phyloP scores from a whole-genome alignment of 2,888 invertebrate species.

The Hyppa rectilinea region DNA sequence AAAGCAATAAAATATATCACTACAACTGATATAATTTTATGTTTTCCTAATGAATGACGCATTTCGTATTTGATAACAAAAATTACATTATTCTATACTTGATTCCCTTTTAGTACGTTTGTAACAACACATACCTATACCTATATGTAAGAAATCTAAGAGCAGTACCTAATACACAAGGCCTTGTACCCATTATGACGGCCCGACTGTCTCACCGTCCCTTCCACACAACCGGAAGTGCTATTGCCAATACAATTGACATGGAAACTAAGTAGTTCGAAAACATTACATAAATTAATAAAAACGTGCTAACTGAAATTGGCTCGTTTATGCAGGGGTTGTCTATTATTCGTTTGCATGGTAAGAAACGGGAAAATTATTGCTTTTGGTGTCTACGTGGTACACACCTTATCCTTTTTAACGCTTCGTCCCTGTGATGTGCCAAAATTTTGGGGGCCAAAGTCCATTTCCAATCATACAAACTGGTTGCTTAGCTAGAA shows the following conservation, averaged over 20 bases:
- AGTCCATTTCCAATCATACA: conserved; percentile 13
- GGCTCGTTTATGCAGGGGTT: background rate
- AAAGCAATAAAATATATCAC: conserved; percentile 43
- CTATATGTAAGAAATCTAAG: conserved; percentile 10
- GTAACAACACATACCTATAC: background rate
- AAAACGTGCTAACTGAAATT: background rate
- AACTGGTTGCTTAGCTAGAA: conserved; percentile 30
- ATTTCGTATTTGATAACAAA: conserved; percentile 41
- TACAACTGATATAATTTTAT: conserved; percentile 41
- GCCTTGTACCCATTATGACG: conserved; percentile 32
- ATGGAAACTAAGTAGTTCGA: conserved; percentile 17
- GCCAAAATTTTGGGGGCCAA: background rate
- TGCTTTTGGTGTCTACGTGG: background rate
- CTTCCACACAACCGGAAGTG: conserved; percentile 42
- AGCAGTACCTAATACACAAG: conserved; percentile 29
- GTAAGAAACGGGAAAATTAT: background rate
- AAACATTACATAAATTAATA: conserved; percentile 3
- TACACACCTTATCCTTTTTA: background rate
- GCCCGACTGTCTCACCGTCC: conserved; percentile 20
- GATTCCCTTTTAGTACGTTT: conserved; percentile 31
- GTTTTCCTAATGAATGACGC: conserved; percentile 41
- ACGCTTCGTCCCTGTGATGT: background rate
- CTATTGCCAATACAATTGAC: conserved; percentile 37
- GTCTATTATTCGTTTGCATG: background rate
- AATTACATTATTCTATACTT: conserved; percentile 32